Evolutionary conservation across 2,113 vertebrate species (phyloP), one percentile per base, ranked within the genome.

Genomic region (Rhabdornis inornatus): DNA sequence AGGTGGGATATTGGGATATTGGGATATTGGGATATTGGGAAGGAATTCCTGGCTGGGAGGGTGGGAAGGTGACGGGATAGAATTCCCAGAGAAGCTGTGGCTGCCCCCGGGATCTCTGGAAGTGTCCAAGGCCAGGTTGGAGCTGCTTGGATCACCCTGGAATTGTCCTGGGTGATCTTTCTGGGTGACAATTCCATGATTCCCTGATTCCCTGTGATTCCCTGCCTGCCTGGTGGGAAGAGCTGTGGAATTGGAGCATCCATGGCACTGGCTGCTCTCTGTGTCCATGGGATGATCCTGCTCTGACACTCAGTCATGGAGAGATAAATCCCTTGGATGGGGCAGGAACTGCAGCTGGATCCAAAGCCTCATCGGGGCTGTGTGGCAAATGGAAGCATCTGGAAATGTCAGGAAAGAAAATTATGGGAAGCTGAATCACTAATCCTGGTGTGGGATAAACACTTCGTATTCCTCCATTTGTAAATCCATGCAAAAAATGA

Each of bases 231-330:
- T n/a, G 61, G 3, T 18, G 37, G 65, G 89, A 40, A 28, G 33
- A 60, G 40, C 60, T 18, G 40, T 31, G 56, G 56, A 20, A 47
- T 18, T 7, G 33, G 22, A 52, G 31, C 37, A 13, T 6, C 24
- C 28, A 11, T 4, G 25, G 66, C 42, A 39, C 69, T 47, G 31
- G 6, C 20, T 14, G 17, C 17, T 18, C 59, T 10, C 10, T 23
- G 15, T 47, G 69, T 33, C 63, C 23, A 8, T 0, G 2, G 50
- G 87, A 55, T 56, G 79, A 87, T 77, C 68, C 74, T 4, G 2
- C 39, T 59, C 64, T 3, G 1, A 49, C 2, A 1, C 39, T 53
- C 22, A 2, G 53, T 3, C 68, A 21, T 0, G 44, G 63, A 39
- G 28, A 82, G 45, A 60, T 11, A 83, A 87, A 81, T 72, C 39